These are phyloP conservation scores for Shargacucullia verbasci DNA, from an alignment of 2,888 invertebrate species.

Conservation along the genomic window DNA sequence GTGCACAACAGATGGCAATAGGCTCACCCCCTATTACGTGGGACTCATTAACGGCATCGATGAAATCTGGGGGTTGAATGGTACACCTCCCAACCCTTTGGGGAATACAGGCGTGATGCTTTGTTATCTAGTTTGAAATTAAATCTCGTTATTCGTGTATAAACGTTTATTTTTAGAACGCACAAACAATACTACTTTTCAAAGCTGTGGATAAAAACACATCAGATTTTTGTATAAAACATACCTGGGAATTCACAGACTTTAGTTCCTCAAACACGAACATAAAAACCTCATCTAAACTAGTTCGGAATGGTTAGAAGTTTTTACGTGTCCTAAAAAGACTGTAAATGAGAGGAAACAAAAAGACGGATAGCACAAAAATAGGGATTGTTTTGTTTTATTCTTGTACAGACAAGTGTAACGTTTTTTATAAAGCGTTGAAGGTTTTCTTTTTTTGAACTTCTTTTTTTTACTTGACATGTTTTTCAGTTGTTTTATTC, in stretches of 20 bases:
- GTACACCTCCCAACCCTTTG: no score
- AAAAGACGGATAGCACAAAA: conserved; percentile 16
- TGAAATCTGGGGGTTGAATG: no score
- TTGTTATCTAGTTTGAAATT: no score
- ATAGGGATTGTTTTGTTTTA: conserved; percentile 1
- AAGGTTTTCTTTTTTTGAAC: not conserved
- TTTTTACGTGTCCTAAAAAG: conserved; percentile 38
- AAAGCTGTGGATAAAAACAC: no score
- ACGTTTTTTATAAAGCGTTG: not conserved
- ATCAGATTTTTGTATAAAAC: not conserved
- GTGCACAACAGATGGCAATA: no score
- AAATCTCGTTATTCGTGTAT: no score
- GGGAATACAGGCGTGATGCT: no score
- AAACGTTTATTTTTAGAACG: no score
- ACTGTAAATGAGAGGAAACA: conserved; percentile 16
- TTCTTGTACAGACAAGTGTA: not conserved
- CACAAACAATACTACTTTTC: no score
- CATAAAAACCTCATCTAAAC: conserved; percentile 24
- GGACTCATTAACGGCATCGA: no score
- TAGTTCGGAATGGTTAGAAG: conserved; percentile 27
- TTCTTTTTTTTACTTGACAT: not conserved
- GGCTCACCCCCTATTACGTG: no score
- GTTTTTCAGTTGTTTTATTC: no score
- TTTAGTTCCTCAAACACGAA: conserved; percentile 5
- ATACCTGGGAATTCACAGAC: not conserved